These are phyloP conservation scores for Aphis gossypii DNA, from an alignment of 1,140 invertebrate species.

Conservation along the genomic window DNA sequence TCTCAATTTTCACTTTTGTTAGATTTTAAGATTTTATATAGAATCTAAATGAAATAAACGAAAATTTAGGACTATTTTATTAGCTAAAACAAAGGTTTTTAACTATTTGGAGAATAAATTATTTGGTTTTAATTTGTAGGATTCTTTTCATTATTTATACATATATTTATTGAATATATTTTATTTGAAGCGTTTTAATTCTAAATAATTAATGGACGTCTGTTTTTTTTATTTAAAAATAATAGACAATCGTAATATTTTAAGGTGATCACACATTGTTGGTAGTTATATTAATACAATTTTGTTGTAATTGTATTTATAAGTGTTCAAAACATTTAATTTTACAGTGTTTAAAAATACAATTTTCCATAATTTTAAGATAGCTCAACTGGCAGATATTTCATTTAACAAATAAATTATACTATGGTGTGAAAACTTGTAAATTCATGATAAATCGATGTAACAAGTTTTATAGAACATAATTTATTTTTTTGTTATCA, in stretches of 20 bases:
- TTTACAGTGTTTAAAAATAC: conserved; percentile 2
- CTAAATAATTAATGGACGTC: conserved; percentile 57
- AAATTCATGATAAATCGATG: not conserved
- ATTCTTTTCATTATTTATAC: conserved; percentile 47
- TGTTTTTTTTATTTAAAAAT: conserved; percentile 51
- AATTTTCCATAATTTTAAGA: conserved; percentile 48
- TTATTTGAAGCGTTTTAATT: conserved; percentile 56
- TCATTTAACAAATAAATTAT: not conserved
- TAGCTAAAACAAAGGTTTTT: conserved; percentile 36
- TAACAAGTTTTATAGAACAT: conserved; percentile 24
- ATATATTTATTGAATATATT: conserved; percentile 44
- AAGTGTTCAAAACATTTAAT: conserved; percentile 14
- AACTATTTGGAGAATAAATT: conserved; percentile 37
- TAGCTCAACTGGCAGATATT: conserved; percentile 51
- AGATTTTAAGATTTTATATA: conserved; percentile 56
- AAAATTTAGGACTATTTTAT: conserved; percentile 47
- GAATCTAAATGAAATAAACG: conserved; percentile 46
- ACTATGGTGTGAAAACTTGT: conserved; percentile 2
- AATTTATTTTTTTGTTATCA: conserved; percentile 36
- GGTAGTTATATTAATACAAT: conserved; percentile 26
- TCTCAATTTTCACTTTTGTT: conserved; percentile 56
- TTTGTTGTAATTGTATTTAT: conserved; percentile 23
- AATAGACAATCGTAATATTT: conserved; percentile 53
- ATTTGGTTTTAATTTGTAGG: conserved; percentile 66
- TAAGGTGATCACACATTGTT: conserved; percentile 49